Evolutionary conservation across 2,888 invertebrate genomes (phyloP).

Genomic region (Melinaea menophilus): DNA sequence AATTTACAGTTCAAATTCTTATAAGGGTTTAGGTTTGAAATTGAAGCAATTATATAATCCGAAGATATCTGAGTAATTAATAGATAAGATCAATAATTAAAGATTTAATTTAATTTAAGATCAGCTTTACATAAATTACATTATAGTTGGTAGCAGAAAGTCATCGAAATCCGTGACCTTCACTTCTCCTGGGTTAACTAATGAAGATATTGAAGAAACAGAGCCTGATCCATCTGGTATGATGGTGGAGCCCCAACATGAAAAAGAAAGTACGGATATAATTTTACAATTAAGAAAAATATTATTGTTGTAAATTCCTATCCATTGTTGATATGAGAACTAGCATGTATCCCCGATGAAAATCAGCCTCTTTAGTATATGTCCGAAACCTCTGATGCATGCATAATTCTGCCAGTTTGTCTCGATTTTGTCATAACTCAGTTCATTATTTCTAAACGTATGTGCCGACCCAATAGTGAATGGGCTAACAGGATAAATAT

Average conservation of each 20-base stretch:
- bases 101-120: not conserved
- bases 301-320: too few relatives aligned
- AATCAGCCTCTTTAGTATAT: not conserved
- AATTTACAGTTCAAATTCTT: too few relatives aligned
- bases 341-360: not conserved
- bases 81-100: not conserved
- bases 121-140: conserved; percentile 6
- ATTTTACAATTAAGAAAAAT: not conserved
- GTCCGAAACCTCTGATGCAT: too few relatives aligned
- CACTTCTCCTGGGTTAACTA: conserved; percentile 41
- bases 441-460: too few relatives aligned
- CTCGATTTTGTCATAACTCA: too few relatives aligned
- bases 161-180: conserved; percentile 68
- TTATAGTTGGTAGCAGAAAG: conserved; percentile 44
- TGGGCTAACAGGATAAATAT: too few relatives aligned
- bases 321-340: not conserved
- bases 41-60: too few relatives aligned
- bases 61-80: too few relatives aligned
- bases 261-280: conserved; percentile 30
- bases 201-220: not conserved
- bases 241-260: conserved; percentile 43
- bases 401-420: too few relatives aligned
- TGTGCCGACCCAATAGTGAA: too few relatives aligned
- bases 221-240: conserved; percentile 44
- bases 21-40: too few relatives aligned